These are phyloP conservation scores for Ormyrus thymus DNA, from an alignment of 2,888 invertebrate species.

Conservation along the genomic window DNA sequence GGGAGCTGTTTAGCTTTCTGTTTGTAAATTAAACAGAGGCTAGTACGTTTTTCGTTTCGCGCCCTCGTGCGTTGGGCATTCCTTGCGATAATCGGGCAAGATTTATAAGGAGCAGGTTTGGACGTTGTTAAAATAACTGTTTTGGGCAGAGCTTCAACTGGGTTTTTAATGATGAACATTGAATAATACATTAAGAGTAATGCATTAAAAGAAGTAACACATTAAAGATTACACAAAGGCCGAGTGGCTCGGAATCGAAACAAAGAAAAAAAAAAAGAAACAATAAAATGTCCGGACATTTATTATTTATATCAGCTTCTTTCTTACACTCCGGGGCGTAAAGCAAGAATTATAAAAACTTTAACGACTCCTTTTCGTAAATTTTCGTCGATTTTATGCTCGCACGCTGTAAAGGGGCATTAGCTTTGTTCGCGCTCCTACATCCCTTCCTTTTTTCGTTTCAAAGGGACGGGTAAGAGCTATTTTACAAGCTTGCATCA, in stretches of 20 bases:
- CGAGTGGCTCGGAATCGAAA: too few species aligned
- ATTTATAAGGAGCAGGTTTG: too few species aligned
- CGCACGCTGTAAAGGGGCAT: slow-evolving; percentile 38
- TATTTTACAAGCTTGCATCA: slow-evolving; percentile 32
- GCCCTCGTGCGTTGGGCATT: too few species aligned
- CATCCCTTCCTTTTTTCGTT: slow-evolving; percentile 3
- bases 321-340: neutral
- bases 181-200: too few species aligned
- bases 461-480: slow-evolving; percentile 5
- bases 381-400: slow-evolving; percentile 17
- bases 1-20: too few species aligned
- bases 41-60: neutral
- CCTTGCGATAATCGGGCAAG: too few species aligned
- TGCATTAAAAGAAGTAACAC: too few species aligned
- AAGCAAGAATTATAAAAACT: slow-evolving; percentile 33
- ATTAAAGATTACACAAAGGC: too few species aligned
- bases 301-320: slow-evolving; percentile 9
- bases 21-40: too few species aligned
- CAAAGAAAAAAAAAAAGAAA: neutral
- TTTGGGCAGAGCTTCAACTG: too few species aligned
- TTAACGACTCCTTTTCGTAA: slow-evolving; percentile 30
- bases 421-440: slow-evolving; percentile 27
- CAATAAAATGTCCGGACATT: slow-evolving; percentile 10
- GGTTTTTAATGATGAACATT: too few species aligned
- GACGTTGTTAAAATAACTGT: too few species aligned